These are phyloP conservation scores for Toxotes lorentzi DNA, from an alignment of 2,797 vertebrate genomes.

Conservation along the genomic window DNA sequence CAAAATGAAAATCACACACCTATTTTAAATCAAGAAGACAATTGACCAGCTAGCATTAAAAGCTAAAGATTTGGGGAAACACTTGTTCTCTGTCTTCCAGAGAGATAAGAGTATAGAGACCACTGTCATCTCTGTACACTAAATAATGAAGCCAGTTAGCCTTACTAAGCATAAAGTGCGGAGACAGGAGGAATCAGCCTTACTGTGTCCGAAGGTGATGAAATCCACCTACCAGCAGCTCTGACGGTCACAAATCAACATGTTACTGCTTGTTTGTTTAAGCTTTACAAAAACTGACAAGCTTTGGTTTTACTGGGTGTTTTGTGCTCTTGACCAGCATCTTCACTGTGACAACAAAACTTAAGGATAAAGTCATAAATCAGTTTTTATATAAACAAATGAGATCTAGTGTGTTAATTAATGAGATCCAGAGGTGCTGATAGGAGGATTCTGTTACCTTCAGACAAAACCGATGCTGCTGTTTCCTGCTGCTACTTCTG, in stretches of 20 bases:
- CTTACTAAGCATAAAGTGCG: not conserved
- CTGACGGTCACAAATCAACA: not conserved
- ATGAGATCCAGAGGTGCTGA: too few species aligned
- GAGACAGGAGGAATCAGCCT: too few species aligned
- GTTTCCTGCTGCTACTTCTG: too few species aligned
- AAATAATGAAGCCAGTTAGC: not conserved
- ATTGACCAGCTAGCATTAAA: not conserved
- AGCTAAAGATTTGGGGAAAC: not conserved
- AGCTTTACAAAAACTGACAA: not conserved
- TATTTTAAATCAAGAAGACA: not conserved
- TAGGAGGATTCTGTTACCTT: not conserved
- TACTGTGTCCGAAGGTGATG: not conserved
- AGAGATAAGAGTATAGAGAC: too few species aligned
- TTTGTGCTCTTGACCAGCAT: too few species aligned
- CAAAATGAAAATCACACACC: not conserved
- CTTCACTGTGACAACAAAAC: too few species aligned
- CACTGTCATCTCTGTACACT: too few species aligned
- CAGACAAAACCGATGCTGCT: not conserved
- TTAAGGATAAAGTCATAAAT: not conserved
- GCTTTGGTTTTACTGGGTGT: not conserved
- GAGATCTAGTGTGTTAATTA: not conserved
- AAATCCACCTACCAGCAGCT: not conserved
- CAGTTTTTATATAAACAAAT: not conserved
- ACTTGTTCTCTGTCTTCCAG: too few species aligned
- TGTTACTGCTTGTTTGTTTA: not conserved